Percentiles rank a stretch among this genome's conserved stretches.
Conservation (phyloP, 2,113 vertebrate genomes). For the Centrocercus urophasianus region DNA sequence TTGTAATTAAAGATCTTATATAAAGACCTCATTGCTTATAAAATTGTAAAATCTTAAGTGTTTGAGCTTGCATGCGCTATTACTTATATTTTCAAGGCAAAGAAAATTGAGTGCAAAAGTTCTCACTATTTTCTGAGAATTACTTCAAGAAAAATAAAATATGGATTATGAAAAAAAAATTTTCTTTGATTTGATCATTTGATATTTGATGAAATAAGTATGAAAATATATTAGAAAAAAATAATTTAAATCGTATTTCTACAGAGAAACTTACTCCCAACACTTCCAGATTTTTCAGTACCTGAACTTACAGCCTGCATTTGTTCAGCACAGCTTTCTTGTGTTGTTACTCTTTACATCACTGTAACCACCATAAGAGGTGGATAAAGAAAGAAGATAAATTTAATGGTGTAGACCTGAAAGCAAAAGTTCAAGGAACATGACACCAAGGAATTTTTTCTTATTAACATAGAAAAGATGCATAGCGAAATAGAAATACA, state of each 20-base stretch:
- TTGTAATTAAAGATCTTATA: constrained; percentile 12
- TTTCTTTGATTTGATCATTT: too few species aligned
- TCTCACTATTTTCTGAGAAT: not conserved
- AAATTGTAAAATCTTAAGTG: constrained; percentile 2
- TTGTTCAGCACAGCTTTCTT: not conserved
- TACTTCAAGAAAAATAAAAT: not conserved
- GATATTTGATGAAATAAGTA: not conserved
- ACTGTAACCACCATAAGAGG: not conserved
- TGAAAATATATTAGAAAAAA: not conserved
- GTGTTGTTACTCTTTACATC: not conserved
- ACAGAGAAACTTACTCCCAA: not conserved
- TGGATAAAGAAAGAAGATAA: not conserved
- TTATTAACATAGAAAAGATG: not conserved
- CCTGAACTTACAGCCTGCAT: not conserved
- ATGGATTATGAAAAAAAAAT: not conserved
- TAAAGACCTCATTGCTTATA: not conserved
- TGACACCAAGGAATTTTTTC: not conserved
- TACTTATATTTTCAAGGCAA: not conserved
- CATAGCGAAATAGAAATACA: not conserved
- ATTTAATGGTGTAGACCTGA: not conserved
- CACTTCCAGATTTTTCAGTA: not conserved
- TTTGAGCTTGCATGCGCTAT: not conserved
- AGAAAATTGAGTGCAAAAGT: not conserved
- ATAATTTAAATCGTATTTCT: not conserved
- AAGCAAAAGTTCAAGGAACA: not conserved